A percentile compares a stretch with the other conserved stretches of the same genome.
Evolutionary conservation across 1,140 invertebrate genomes (phyloP).

Genomic region (Druon quercuslanigerum): DNA sequence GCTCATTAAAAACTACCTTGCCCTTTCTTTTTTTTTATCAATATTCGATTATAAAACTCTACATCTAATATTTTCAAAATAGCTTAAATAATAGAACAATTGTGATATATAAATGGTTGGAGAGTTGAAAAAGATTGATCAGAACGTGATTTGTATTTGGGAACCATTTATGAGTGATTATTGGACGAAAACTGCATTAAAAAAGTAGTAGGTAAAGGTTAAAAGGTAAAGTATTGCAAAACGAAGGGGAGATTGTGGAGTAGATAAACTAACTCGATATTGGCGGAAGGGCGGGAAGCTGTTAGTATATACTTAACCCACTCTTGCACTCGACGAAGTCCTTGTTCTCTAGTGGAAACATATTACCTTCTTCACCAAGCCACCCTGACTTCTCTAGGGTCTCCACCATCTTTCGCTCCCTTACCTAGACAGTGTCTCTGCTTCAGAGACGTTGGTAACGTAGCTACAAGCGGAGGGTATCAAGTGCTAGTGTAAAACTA

Average conservation of each 20-base stretch:
- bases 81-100: no score
- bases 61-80: no score
- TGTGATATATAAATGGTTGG: no score
- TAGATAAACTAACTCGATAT: not conserved
- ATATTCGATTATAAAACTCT: no score
- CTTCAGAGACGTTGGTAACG: conserved; percentile 34
- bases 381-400: conserved; percentile 11
- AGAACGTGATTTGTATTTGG: no score
- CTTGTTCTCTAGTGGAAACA: conserved; percentile 43
- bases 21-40: no score
- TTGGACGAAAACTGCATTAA: no score
- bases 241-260: not conserved
- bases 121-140: no score
- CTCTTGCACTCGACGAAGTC: conserved; percentile 45
- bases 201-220: no score
- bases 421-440: not conserved
- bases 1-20: no score
- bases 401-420: not conserved
- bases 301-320: conserved; percentile 56
- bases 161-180: no score
- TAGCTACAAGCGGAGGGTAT: conserved; percentile 37
- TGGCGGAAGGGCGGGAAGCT: conserved; percentile 38
- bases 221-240: no score
- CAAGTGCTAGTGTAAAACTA: conserved; percentile 23
- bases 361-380: conserved; percentile 43